Evolutionary conservation across 2,888 invertebrate genomes (phyloP).

Genomic region (Ptychoptera albimana): DNA sequence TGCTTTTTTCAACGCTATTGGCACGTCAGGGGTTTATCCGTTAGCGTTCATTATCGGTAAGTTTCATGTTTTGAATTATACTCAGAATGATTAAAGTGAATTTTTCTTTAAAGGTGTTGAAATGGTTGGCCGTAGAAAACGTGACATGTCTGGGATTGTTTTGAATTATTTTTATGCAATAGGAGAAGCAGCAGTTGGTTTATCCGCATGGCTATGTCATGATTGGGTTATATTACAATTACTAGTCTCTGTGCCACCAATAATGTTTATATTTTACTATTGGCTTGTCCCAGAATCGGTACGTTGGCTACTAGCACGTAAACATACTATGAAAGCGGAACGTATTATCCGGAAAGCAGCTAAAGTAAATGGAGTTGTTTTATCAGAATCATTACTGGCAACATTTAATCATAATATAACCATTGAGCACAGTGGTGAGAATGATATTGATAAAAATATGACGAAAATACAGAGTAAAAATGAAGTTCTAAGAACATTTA

Average conservation of each 20-base stretch:
- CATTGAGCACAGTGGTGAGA: background rate
- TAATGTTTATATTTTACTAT: conserved; percentile 40
- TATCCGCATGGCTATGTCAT: conserved; percentile 39
- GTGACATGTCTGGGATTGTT: conserved; percentile 44
- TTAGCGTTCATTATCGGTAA: conserved; percentile 40
- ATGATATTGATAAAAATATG: background rate
- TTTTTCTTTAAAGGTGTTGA: conserved; percentile 35
- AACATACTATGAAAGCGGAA: conserved; percentile 36
- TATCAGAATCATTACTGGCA: conserved; percentile 31
- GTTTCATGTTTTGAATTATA: too few relatives aligned
- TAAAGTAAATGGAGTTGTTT: conserved; percentile 33
- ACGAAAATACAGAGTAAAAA: conserved; percentile 12
- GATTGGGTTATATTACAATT: conserved; percentile 43
- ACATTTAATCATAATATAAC: conserved; percentile 22
- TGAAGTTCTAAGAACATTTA: conserved; percentile 28
- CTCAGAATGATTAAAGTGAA: too few relatives aligned
- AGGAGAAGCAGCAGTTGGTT: conserved; percentile 44
- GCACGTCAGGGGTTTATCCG: conserved; percentile 44
- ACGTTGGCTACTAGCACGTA: conserved; percentile 44
- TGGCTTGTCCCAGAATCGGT: conserved; percentile 51
- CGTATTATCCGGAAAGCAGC: conserved; percentile 39
- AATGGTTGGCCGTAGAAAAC: conserved; percentile 43
- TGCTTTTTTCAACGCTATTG: conserved; percentile 40
- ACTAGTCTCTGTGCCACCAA: conserved; percentile 40
- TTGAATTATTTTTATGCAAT: conserved; percentile 47